These are phyloP conservation scores for Drosophila mettleri DNA, from an alignment of 2,888 invertebrate species.

Conservation along the genomic window DNA sequence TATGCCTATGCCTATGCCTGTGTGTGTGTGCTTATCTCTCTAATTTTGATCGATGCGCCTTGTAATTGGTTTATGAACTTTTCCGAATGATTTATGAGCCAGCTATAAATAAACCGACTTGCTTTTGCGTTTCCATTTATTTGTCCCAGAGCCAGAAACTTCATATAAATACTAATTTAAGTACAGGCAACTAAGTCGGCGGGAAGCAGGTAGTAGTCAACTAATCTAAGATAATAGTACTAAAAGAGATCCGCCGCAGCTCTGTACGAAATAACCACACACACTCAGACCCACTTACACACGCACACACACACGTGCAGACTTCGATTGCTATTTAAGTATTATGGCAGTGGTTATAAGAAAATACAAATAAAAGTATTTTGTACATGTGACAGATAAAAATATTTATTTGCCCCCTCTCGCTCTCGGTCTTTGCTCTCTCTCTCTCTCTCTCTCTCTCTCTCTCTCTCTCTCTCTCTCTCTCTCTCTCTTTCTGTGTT, in stretches of 20 bases:
- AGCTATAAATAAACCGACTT: constrained; percentile 33
- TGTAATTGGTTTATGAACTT: constrained; percentile 75
- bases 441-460: constrained; percentile 4
- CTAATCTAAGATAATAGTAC: too few relatives aligned
- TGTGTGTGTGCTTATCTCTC: constrained; percentile 11
- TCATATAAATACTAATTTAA: background rate
- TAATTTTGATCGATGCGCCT: constrained; percentile 69
- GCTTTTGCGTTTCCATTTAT: constrained; percentile 10
- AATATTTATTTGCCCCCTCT: constrained; percentile 40
- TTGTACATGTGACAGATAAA: constrained; percentile 59
- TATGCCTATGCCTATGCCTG: background rate
- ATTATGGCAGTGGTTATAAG: constrained; percentile 41
- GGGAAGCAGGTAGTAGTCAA: background rate
- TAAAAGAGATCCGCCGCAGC: too few relatives aligned
- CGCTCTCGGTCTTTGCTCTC: background rate
- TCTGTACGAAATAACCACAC: constrained; percentile 6
- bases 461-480: background rate
- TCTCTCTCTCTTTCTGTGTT: constrained; percentile 28
- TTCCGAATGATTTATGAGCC: constrained; percentile 38
- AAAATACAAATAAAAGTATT: constrained; percentile 46
- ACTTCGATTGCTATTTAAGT: constrained; percentile 15
- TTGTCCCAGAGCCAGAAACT: background rate
- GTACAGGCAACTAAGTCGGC: background rate
- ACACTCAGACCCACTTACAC: background rate
- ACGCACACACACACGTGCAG: background rate